A percentile compares a stretch with the other conserved stretches of the same genome.
These are phyloP conservation scores for Sebastes glaucus DNA, from an alignment of 2,797 vertebrate genomes.

Conservation along the genomic window DNA sequence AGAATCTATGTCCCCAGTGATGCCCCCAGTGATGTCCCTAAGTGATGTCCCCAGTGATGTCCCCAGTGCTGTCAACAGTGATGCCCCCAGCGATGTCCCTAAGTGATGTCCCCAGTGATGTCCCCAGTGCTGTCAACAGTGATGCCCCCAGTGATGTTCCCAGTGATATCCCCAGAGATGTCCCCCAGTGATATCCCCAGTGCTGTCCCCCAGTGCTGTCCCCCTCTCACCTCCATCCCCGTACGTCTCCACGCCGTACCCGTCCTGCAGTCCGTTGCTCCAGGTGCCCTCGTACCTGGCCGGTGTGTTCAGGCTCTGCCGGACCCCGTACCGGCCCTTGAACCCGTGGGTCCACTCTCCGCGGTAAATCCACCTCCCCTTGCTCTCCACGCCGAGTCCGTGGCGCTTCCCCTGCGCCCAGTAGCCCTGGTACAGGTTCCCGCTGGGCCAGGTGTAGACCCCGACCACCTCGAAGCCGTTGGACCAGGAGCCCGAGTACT, in stretches of 20 bases:
- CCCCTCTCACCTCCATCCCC: conserved; percentile 91
- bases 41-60: background rate
- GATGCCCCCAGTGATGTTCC: too few relatives aligned
- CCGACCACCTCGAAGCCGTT: conserved; percentile 94
- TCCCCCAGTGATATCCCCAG: too few relatives aligned
- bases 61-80: background rate
- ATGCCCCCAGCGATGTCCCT: too few relatives aligned
- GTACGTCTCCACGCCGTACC: conserved; percentile 95
- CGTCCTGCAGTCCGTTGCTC: conserved; percentile 96
- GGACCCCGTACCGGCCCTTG: conserved; percentile 94
- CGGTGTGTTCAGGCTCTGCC: conserved; percentile 91
- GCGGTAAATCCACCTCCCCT: conserved; percentile 94
- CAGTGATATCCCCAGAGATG: too few relatives aligned
- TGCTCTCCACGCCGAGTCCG: conserved; percentile 93
- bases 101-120: background rate
- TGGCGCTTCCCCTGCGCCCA: conserved; percentile 95
- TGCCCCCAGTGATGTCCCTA: too few relatives aligned
- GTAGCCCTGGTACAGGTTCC: conserved; percentile 92
- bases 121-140: too few relatives aligned
- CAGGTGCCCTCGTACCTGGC: conserved; percentile 96
- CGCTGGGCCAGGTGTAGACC: conserved; percentile 96
- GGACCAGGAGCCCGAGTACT: conserved; percentile 93
- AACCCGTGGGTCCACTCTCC: conserved; percentile 95
- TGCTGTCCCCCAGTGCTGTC: background rate
- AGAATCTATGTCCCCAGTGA: background rate